Evolutionary conservation across 1,140 invertebrate genomes (phyloP).

Genomic region (Drosophila kikkawai): DNA sequence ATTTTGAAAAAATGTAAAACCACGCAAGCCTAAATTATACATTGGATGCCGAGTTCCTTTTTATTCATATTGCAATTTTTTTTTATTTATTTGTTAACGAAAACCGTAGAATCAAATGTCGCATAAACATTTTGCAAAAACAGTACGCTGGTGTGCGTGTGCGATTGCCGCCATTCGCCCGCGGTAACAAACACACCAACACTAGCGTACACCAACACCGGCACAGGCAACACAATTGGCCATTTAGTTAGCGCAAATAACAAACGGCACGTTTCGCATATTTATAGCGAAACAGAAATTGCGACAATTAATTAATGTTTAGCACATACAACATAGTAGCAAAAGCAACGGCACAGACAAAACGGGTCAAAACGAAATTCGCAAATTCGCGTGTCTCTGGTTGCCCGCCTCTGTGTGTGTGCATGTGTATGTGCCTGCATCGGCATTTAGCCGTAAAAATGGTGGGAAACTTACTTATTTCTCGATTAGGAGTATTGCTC

Average conservation of each 20-base stretch:
- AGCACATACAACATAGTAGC: slow-evolving; percentile 38
- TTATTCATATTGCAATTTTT: background rate
- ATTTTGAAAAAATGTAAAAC: background rate
- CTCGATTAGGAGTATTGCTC: slow-evolving; percentile 9
- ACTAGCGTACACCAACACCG: slow-evolving; percentile 47
- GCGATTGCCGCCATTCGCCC: slow-evolving; percentile 69
- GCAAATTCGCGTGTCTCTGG: slow-evolving; percentile 59
- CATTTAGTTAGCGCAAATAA: slow-evolving; percentile 44
- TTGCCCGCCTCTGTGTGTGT: slow-evolving; percentile 22
- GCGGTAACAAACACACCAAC: slow-evolving; percentile 55
- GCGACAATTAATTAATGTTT: slow-evolving; percentile 60
- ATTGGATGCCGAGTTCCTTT: background rate
- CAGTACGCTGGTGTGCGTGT: slow-evolving; percentile 8
- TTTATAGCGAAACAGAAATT: slow-evolving; percentile 41
- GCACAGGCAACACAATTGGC: slow-evolving; percentile 52
- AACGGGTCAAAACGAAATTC: slow-evolving; percentile 53
- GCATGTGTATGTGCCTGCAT: slow-evolving; percentile 18
- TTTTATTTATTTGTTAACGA: background rate
- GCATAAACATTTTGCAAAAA: slow-evolving; percentile 41
- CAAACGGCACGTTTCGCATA: slow-evolving; percentile 39
- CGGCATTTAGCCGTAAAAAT: slow-evolving; percentile 24
- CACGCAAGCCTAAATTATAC: background rate
- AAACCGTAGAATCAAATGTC: slow-evolving; percentile 10
- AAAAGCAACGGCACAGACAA: slow-evolving; percentile 8
- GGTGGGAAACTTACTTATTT: slow-evolving; percentile 48